Evolutionary conservation across 92 coral and sea anemone species (phyloP).

Genomic region (Bergia sp.): DNA sequence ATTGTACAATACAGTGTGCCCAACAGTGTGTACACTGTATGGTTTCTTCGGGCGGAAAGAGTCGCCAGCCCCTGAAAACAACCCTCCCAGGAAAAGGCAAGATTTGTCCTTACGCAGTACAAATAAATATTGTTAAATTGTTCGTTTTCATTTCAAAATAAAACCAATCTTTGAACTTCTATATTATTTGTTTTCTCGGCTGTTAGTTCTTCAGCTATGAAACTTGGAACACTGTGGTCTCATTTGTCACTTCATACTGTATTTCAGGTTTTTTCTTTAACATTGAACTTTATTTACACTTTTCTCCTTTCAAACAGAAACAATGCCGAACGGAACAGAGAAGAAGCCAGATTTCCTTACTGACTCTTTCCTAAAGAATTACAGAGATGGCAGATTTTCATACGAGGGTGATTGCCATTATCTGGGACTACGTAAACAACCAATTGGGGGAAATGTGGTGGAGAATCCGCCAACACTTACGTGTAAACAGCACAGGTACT

Average conservation of each 20-base stretch:
- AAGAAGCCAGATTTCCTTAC: neutral
- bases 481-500: conserved; percentile 1
- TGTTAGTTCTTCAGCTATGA: neutral
- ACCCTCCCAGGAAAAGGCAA: no score
- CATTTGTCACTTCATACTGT: no score
- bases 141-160: no score
- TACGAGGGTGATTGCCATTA: neutral
- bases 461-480: neutral
- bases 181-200: neutral
- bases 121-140: no score
- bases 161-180: no score
- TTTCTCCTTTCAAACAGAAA: neutral
- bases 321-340: neutral
- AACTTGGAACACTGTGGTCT: neutral
- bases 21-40: no score
- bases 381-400: neutral
- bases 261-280: neutral
- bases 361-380: conserved; percentile 6
- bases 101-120: no score
- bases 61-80: no score
- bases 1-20: neutral
- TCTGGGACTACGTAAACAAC: conserved; percentile 3
- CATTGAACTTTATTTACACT: no score
- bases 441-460: neutral
- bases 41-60: no score